Evolutionary conservation across 2,888 invertebrate species (phyloP).

Genomic region (Philhelius pedissequus): DNA sequence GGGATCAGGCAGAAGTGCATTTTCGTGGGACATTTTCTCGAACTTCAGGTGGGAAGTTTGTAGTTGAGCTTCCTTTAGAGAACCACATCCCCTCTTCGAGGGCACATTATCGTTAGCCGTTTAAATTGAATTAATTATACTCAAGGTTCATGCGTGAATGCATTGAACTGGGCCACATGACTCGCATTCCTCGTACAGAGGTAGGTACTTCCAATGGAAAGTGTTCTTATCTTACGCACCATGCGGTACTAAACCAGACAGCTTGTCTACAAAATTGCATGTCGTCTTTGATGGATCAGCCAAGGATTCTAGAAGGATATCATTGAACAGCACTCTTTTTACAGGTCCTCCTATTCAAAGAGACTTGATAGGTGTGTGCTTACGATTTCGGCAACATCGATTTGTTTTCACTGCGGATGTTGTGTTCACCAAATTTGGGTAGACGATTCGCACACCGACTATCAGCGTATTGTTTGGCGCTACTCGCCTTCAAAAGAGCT

Average conservation of each 20-base stretch:
- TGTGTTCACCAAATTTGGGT: neutral
- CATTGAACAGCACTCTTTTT: neutral
- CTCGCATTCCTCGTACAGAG: neutral
- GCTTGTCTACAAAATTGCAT: neutral
- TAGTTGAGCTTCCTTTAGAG: constrained; percentile 36
- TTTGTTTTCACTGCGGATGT: neutral
- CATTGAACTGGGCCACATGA: constrained; percentile 17
- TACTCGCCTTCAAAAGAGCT: neutral
- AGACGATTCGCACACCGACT: neutral
- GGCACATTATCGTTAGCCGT: constrained; percentile 17
- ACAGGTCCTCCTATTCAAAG: neutral
- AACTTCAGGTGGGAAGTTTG: constrained; percentile 8
- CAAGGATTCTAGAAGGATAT: neutral
- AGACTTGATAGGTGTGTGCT: no score
- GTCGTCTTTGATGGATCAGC: neutral
- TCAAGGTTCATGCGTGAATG: constrained; percentile 26
- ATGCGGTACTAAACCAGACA: neutral
- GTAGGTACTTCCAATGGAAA: neutral
- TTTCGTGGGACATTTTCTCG: constrained; percentile 20
- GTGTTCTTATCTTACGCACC: neutral
- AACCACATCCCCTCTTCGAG: neutral
- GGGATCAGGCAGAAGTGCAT: constrained; percentile 30
- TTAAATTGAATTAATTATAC: neutral
- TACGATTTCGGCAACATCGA: neutral
- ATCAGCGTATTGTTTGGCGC: neutral